Percentiles rank a stretch among this genome's conserved stretches.
These are phyloP conservation scores for Yoshiicerus persimilis DNA, from an alignment of 1,140 invertebrate species.

Conservation along the genomic window DNA sequence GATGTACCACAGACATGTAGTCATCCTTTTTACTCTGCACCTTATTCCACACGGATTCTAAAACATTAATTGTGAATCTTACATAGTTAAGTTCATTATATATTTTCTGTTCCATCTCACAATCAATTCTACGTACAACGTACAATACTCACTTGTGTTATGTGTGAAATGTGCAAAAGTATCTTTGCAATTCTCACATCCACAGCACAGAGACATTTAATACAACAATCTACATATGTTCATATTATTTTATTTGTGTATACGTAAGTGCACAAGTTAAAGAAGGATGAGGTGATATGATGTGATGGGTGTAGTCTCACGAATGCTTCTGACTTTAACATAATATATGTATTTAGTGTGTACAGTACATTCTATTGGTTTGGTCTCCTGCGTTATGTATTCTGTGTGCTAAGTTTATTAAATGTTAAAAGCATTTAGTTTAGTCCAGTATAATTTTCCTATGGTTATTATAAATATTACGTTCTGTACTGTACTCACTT, in stretches of 20 bases:
- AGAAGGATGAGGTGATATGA: background rate
- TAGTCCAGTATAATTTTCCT: background rate
- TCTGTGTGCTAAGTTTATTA: background rate
- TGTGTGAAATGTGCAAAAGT: too few species aligned
- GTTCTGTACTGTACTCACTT: background rate
- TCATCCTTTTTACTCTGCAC: too few species aligned
- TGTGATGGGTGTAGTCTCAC: background rate
- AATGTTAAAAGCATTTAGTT: background rate
- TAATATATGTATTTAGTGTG: too few species aligned
- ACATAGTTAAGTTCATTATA: too few species aligned
- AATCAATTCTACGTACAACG: background rate
- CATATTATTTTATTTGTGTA: background rate
- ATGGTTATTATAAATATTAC: background rate
- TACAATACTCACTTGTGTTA: too few species aligned
- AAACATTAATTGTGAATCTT: background rate
- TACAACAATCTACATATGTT: background rate
- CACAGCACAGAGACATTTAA: background rate
- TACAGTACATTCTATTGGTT: too few species aligned
- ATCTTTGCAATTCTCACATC: too few species aligned
- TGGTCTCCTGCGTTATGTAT: too few species aligned
- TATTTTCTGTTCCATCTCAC: background rate
- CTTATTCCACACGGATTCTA: too few species aligned
- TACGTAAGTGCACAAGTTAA: background rate
- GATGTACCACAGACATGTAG: background rate
- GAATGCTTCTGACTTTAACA: too few species aligned